Evolutionary conservation across 2,888 invertebrate genomes (phyloP).

Genomic region (Oxyscelio sp.): DNA sequence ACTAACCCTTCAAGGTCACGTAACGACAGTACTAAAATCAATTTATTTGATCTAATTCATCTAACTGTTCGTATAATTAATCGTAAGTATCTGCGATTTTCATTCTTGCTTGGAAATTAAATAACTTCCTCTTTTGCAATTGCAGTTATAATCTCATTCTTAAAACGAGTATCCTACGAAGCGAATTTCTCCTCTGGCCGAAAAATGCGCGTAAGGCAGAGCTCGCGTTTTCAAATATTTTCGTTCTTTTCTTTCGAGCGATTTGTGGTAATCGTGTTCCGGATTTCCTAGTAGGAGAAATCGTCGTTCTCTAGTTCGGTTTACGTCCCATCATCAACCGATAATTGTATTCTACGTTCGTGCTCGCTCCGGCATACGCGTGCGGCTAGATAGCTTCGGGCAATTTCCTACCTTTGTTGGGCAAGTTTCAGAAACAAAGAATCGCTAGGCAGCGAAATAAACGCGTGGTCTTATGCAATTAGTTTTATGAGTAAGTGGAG

Average conservation of each 20-base stretch:
- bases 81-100: too few relatives aligned
- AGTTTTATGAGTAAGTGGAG: conserved; percentile 84
- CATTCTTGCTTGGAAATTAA: background rate
- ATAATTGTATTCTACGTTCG: conserved; percentile 76
- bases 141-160: background rate
- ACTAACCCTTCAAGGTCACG: too few relatives aligned
- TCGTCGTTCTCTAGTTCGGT: conserved; percentile 70
- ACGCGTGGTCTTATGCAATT: conserved; percentile 86
- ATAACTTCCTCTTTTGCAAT: conserved; percentile 6
- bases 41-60: too few relatives aligned
- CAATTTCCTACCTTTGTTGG: conserved; percentile 83
- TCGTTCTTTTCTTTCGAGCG: conserved; percentile 57
- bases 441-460: conserved; percentile 79
- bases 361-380: conserved; percentile 72
- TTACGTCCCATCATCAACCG: conserved; percentile 78
- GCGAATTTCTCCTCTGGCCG: conserved; percentile 42
- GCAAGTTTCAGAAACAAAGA: conserved; percentile 78
- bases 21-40: too few relatives aligned
- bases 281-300: conserved; percentile 74
- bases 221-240: too few relatives aligned
- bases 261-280: conserved; percentile 64
- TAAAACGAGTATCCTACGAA: background rate
- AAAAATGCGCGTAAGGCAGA: conserved; percentile 32
- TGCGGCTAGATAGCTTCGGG: conserved; percentile 67
- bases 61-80: too few relatives aligned